Evolutionary conservation across 2,797 vertebrate genomes (phyloP), one percentile per base, ranked within the genome.

Genomic region (Lagocephalus sceleratus): DNA sequence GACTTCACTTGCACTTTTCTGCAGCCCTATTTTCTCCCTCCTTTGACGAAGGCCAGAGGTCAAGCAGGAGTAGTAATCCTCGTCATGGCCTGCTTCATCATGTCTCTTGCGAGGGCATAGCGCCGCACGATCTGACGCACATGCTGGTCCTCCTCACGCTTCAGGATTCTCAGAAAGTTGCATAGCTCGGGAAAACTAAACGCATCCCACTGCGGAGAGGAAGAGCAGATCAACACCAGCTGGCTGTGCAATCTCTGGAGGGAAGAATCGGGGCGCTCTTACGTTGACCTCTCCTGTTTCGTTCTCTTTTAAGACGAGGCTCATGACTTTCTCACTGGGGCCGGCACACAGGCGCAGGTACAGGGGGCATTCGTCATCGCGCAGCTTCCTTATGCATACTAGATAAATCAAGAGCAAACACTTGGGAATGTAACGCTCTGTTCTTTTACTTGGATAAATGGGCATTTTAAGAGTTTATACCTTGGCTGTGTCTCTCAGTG

Each of bases 201-300:
- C 1, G 94, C 96, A 1, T 98, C 93, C 97, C 97, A 99, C 97
- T 99, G 89, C 53, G 44, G 51, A 63, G 39, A 40, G 39, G 21
- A 42, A 66, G 45, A 66, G 4, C 11, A 29, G 5, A 38, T 57
- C 40, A 47, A 23, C 41, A 49, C 6, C 6, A 41, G 17, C 17
- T 29, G 2, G 21, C 20, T 20, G 20, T 10, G 11, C n/a, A 35
- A 12, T 35, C 32, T 14, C 32, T 35, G 10, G 2, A 15, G n/a
- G n/a, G 12, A 50, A 51, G 11, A 15, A 25, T n/a, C 16, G 15
- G 2, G 29, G 3, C 14, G 44, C 15, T 16, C 94, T 93, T 84
- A 98, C 97, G 3, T 98, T 96, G 41, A 99, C 92, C 21, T 98
- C 95, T 16, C 94, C 95, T 0, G 92, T 95, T 63, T 99, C 95